Evolutionary conservation across 2,888 invertebrate species (phyloP).

Genomic region (Drosophila siamana): DNA sequence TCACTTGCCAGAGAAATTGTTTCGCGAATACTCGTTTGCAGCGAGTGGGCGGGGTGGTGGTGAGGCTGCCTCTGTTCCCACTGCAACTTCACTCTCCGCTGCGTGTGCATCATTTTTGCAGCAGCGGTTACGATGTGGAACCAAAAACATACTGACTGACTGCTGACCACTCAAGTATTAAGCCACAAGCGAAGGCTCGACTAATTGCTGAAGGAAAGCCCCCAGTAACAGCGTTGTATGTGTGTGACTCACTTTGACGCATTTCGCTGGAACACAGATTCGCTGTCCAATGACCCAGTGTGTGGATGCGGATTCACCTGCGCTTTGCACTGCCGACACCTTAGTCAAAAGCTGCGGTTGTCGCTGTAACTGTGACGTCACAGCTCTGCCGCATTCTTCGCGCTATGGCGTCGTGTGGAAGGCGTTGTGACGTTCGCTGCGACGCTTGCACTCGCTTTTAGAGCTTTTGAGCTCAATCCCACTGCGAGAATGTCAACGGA

Average conservation of each 20-base stretch:
- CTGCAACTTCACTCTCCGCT: conserved; percentile 49
- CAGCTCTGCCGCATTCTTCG: conserved; percentile 23
- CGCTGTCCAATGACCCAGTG: conserved; percentile 18
- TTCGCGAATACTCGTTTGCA: conserved; percentile 49
- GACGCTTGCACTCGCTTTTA: conserved; percentile 18
- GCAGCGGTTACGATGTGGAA: conserved; percentile 59
- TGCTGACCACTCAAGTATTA: conserved; percentile 47
- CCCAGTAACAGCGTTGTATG: no score
- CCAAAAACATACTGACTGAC: conserved; percentile 24
- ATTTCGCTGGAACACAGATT: conserved; percentile 12
- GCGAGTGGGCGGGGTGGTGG: neutral
- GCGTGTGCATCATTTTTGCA: conserved; percentile 73
- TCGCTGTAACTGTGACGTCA: conserved; percentile 44
- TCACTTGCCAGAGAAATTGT: conserved; percentile 70
- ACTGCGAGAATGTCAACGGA: conserved; percentile 4
- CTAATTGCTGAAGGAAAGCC: conserved; percentile 32
- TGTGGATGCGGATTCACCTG: neutral
- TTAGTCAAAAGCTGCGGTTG: neutral
- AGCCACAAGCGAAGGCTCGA: conserved; percentile 3
- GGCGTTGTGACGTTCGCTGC: conserved; percentile 25
- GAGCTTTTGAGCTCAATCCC: conserved; percentile 24
- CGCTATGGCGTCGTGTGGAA: conserved; percentile 10
- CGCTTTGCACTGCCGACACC: neutral
- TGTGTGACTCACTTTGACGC: conserved; percentile 39
- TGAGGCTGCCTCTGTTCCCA: conserved; percentile 22